A percentile compares a stretch with the other conserved stretches of the same genome.
Conservation (phyloP, 2,888 invertebrate genomes). For the Catocala nupta region DNA sequence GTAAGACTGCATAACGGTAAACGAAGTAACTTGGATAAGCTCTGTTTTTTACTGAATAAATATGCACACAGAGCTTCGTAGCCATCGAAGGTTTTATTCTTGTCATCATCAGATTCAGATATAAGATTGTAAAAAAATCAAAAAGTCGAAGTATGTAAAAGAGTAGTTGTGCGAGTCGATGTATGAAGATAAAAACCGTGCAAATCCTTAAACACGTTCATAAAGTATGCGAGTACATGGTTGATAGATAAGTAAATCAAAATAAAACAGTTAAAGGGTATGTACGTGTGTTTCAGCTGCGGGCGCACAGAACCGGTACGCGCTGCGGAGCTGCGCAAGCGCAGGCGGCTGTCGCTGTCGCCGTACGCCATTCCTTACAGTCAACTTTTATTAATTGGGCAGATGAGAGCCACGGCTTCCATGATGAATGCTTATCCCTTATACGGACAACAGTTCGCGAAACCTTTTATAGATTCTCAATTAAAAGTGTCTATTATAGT, state of each 20-base stretch:
- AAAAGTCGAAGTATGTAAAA: slow-evolving; percentile 6
- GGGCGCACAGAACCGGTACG: slow-evolving; percentile 75
- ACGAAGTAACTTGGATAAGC: not conserved
- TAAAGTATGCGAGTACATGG: slow-evolving; percentile 62
- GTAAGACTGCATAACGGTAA: slow-evolving; percentile 3
- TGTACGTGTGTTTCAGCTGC: slow-evolving; percentile 78
- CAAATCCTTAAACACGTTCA: slow-evolving; percentile 62
- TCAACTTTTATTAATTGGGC: slow-evolving; percentile 87
- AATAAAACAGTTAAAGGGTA: slow-evolving; percentile 80
- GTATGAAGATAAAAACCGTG: slow-evolving; percentile 53
- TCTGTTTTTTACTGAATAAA: not conserved
- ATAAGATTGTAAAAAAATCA: slow-evolving; percentile 9
- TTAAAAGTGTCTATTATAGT: slow-evolving; percentile 87
- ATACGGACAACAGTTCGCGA: slow-evolving; percentile 82
- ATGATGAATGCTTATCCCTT: slow-evolving; percentile 85
- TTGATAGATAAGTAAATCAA: slow-evolving; percentile 84
- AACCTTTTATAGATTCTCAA: slow-evolving; percentile 88
- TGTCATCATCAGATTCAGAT: slow-evolving; percentile 8
- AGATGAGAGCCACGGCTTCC: slow-evolving; percentile 84
- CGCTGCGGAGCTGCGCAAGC: slow-evolving; percentile 54
- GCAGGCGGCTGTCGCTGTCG: slow-evolving; percentile 72
- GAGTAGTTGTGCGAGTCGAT: slow-evolving; percentile 21
- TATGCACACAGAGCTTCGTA: not conserved
- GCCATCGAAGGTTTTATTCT: not conserved
- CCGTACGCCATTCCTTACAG: slow-evolving; percentile 80